Base-by-base conservation (phyloP, 1,140 invertebrate species). In the Fopius arisanus region DNA sequence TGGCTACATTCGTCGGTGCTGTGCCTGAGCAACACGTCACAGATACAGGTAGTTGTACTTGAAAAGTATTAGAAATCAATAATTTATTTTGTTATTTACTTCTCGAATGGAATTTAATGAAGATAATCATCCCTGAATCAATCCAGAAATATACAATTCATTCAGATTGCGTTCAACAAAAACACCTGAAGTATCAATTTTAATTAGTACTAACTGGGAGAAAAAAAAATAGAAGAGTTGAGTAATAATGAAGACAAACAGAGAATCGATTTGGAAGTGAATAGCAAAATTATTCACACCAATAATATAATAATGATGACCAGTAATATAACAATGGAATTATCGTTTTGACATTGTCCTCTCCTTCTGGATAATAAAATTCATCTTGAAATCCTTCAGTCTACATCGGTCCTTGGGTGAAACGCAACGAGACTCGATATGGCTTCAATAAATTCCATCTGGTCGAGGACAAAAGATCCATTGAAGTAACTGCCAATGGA, bases 381-480 rank as follows among this genome's bases (percentile, higher is more conserved):
- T n/a, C 26, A 63, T 63, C 7, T 14, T 21, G 28, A 26, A 67
- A 29, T 71, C 16, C 19, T 69, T 75, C 59, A 86, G 86, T 77
- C 77, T 76, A 79, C 63, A 81, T 87, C 33, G 86, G 85, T 19
- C 86, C 85, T 7, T 87, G 86, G 86, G 79, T 83, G 1, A 85
- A 81, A 76, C 82, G 78, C 67, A 79, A 81, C 14, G 78, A 83
- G 33, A 81, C 80, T n/a, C 77, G 74, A 66, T 87, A 82, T 76
- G 78, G 76, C 69, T 80, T 87, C 67, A 83, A 81, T 65, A 83
- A 85, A 65, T 87, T 86, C 77, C 81, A 87, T 78, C 77, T 87
- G 74, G 82, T 83, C 62, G 84, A 87, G 33, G 77, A 85, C 59
- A 82, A 80, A 59, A 83, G 78, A 67, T 80, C 85, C 3, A 85